phyloP scores from a whole-genome alignment of 2,797 vertebrate genomes.

The Sternarchorhynchus goeldii region DNA sequence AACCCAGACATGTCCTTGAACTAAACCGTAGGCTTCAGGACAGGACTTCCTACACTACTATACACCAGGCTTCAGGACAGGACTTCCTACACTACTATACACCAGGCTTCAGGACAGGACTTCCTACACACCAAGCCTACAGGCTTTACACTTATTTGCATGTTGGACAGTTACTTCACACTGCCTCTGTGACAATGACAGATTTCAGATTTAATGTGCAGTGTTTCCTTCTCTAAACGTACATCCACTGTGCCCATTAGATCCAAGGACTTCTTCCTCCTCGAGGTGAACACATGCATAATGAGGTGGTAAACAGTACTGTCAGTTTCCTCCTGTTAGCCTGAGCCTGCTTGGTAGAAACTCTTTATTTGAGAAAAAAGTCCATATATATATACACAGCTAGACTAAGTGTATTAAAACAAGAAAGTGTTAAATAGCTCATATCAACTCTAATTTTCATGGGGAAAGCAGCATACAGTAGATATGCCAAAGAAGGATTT shows the following conservation, averaged over 20 bases:
- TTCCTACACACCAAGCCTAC: not conserved
- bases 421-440: constrained; percentile 69
- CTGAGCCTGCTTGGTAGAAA: constrained; percentile 56
- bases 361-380: constrained; percentile 57
- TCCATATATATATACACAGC: constrained; percentile 47
- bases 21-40: constrained; percentile 3
- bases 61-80: too few relatives aligned
- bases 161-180: not conserved
- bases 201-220: not conserved
- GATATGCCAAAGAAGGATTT: constrained; percentile 61
- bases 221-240: not conserved
- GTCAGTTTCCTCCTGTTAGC: constrained; percentile 19
- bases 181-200: not conserved
- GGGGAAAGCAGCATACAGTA: constrained; percentile 58
- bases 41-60: not conserved
- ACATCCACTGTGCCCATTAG: not conserved
- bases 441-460: constrained; percentile 64
- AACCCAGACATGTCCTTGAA: constrained; percentile 30
- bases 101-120: too few relatives aligned
- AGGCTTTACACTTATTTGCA: too few relatives aligned
- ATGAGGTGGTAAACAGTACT: not conserved
- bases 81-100: too few relatives aligned
- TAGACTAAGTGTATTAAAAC: constrained; percentile 67
- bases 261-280: not conserved
- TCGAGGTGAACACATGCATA: too few relatives aligned